Conservation (phyloP, 1,140 invertebrate species). For the Trichonephila clavipes region DNA sequence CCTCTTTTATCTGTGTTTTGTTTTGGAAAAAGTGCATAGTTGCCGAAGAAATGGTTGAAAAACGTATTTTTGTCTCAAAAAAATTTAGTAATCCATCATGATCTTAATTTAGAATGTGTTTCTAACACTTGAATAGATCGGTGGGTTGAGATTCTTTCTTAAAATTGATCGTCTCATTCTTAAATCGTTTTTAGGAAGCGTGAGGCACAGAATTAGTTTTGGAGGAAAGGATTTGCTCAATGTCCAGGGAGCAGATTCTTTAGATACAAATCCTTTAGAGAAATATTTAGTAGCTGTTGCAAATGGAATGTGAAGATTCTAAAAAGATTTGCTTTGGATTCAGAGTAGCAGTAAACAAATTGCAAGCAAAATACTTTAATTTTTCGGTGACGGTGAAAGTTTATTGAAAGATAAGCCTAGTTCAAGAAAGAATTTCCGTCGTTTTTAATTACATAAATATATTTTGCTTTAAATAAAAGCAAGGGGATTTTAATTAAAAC, state of each 20-base stretch:
- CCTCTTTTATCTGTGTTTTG: not conserved
- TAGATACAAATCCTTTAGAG: not conserved
- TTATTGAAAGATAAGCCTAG: too few species aligned
- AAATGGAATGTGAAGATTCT: too few species aligned
- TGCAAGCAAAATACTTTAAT: too few species aligned
- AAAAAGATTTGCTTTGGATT: too few species aligned
- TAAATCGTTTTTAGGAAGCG: conserved; percentile 33
- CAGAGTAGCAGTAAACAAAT: too few species aligned
- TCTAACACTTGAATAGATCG: conserved; percentile 37
- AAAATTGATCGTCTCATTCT: conserved; percentile 30
- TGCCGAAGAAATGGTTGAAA: not conserved
- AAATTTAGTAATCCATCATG: conserved; percentile 23
- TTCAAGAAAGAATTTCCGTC: too few species aligned
- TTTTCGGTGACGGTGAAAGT: too few species aligned
- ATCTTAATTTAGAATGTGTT: conserved; percentile 38
- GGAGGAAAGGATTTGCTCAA: not conserved
- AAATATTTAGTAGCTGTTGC: too few species aligned
- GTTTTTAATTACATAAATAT: too few species aligned
- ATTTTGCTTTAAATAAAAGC: too few species aligned
- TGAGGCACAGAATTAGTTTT: not conserved
- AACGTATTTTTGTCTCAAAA: conserved; percentile 17
- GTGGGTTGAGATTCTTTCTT: not conserved
- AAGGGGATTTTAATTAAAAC: too few species aligned
- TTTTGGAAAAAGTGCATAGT: not conserved
- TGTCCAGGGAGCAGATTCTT: not conserved